Percentiles rank a stretch among this genome's conserved stretches.
Evolutionary conservation across 2,113 vertebrate genomes (phyloP).

Genomic region (Platichthys flesus): DNA sequence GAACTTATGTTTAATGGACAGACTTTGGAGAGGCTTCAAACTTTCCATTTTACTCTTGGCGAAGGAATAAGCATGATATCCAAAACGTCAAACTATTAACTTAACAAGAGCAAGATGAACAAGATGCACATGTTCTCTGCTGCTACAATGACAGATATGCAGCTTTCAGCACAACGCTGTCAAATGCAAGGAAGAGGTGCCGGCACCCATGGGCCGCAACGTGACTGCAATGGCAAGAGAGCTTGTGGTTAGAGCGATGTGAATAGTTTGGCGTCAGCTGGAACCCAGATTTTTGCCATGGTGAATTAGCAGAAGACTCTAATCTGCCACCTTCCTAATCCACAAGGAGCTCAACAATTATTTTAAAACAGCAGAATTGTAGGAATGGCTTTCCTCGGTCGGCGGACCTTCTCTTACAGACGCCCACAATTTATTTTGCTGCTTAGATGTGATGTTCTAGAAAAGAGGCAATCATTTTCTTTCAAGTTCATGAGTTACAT

Average conservation of each 20-base stretch:
- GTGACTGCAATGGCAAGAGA: conserved; percentile 44
- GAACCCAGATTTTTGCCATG: conserved; percentile 59
- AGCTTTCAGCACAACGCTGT: conserved; percentile 28
- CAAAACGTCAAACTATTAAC: conserved; percentile 9
- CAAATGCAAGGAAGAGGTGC: conserved; percentile 16
- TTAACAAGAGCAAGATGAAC: conserved; percentile 2
- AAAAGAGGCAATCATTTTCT: background rate
- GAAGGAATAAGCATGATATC: too few species aligned
- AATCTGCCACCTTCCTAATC: conserved; percentile 75
- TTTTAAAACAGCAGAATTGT: conserved; percentile 67
- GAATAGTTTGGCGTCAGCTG: conserved; percentile 61
- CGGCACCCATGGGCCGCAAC: conserved; percentile 35
- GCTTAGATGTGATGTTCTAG: background rate
- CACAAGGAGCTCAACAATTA: conserved; percentile 59
- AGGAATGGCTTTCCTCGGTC: conserved; percentile 19
- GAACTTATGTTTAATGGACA: background rate
- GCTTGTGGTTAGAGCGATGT: conserved; percentile 39
- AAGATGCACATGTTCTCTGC: background rate
- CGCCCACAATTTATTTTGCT: background rate
- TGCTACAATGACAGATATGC: conserved; percentile 19
- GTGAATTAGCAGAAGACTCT: conserved; percentile 63
- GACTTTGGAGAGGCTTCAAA: background rate
- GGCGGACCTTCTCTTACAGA: conserved; percentile 12
- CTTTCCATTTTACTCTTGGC: background rate
- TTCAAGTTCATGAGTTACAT: background rate